These are phyloP conservation scores for Aphaenogaster rudis DNA, from an alignment of 1,140 invertebrate genomes.

Conservation along the genomic window DNA sequence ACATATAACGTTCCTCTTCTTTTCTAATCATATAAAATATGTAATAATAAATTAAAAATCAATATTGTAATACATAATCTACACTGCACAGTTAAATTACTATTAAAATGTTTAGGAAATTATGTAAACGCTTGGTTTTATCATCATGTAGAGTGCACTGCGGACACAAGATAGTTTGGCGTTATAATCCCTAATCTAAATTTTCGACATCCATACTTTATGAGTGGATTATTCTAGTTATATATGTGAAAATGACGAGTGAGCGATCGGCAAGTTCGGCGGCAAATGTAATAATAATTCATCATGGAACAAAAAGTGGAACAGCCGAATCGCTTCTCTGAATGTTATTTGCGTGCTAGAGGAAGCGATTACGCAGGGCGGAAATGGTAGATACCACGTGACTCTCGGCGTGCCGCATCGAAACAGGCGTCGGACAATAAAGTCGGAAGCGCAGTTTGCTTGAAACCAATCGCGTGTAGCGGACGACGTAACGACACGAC, in stretches of 20 bases:
- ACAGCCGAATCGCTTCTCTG: neutral
- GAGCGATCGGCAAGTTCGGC: neutral
- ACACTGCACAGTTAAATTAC: no score
- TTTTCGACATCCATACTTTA: neutral
- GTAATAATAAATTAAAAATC: neutral
- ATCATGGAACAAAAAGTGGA: slow-evolving; percentile 5
- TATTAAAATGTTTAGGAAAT: neutral
- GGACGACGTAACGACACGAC: slow-evolving; percentile 40
- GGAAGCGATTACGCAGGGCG: slow-evolving; percentile 52
- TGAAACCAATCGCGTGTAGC: slow-evolving; percentile 31
- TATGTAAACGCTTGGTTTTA: neutral
- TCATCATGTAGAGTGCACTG: neutral
- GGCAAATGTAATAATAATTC: slow-evolving; percentile 17
- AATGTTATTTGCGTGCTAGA: slow-evolving; percentile 25
- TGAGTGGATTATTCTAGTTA: neutral
- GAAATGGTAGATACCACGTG: slow-evolving; percentile 42
- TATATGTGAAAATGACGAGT: neutral
- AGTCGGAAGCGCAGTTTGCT: slow-evolving; percentile 57
- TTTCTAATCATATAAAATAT: neutral
- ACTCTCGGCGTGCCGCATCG: slow-evolving; percentile 27
- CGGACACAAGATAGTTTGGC: neutral
- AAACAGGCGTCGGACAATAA: slow-evolving; percentile 51
- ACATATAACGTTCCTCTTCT: neutral
- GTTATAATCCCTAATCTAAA: neutral
- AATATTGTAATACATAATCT: neutral